Evolutionary conservation across 2,113 vertebrate species (phyloP), one percentile per base, ranked within the genome.

Genomic region (Coracopsis vasa): DNA sequence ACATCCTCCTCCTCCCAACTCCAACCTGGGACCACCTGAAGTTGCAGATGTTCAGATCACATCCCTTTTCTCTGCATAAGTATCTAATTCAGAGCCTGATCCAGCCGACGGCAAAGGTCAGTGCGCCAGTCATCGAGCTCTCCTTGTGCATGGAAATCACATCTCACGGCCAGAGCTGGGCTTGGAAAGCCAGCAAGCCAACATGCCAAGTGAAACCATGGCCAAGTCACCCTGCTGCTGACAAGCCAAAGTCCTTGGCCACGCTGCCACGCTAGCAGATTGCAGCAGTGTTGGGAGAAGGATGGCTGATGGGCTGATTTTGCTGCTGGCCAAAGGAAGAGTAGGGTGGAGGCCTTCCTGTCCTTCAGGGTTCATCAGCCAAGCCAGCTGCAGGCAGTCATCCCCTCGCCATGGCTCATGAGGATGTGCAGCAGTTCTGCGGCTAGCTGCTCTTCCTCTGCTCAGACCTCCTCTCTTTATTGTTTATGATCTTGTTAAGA

Each of bases 401-500:
- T 8, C 7, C 60, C 42, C 18, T 0, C 0, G 0, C 20, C 47
- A 31, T 53, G 24, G 51, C 65, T 83, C 44, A 15, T 0, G 0
- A 79, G 58, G 47, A 72, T 58, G 35, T 61, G 69, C 54, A 79
- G 81, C 79, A 88, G 14, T 29, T 66, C 39, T 15, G 39, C 35
- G 35, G 35, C 9, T 1, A 65, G 56, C 8, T 4, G 35, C 65
- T 87, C 69, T 31, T 72, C 64, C 42, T 53, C 54, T 66, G 54
- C 48, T 88, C 61, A 71, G 31, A 37, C 7, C 20, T 77, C n/a
- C 31, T 60, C 39, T 82, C 86, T 18, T 67, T 17, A 48, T 2
- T 7, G 28, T 41, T 56, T 80, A 28, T 5, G 44, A 74, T 78
- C 54, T 85, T 28, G 37, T 4, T 53, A 41, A 81, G 61, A 47